A percentile compares a stretch with the other conserved stretches of the same genome.
Evolutionary conservation across 2,888 invertebrate genomes (phyloP).

Genomic region (Acanthoscelides obtectus): DNA sequence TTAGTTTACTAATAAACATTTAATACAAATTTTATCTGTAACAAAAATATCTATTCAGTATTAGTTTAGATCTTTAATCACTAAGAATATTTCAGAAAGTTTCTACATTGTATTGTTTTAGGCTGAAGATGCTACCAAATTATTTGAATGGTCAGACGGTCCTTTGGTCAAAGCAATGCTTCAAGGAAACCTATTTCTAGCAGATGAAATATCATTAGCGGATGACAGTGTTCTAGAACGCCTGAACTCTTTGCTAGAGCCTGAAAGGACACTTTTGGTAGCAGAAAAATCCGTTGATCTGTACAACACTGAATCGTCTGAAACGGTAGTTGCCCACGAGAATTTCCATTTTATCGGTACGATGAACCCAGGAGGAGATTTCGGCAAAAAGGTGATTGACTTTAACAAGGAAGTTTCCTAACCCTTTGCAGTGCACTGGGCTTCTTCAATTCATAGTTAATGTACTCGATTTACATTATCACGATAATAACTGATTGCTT

Average conservation of each 20-base stretch:
- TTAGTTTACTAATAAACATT: too few species aligned
- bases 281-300: conserved; percentile 81
- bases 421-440: too few species aligned
- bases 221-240: conserved; percentile 98
- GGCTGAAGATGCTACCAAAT: conserved; percentile 44
- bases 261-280: conserved; percentile 83
- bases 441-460: too few species aligned
- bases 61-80: conserved; percentile 8
- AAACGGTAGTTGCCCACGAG: conserved; percentile 60
- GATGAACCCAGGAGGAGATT: conserved; percentile 99
- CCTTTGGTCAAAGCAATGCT: conserved; percentile 90
- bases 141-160: conserved; percentile 98
- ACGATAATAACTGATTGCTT: too few species aligned
- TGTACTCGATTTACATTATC: too few species aligned
- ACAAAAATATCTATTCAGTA: too few species aligned
- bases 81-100: conserved; percentile 3
- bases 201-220: conserved; percentile 98
- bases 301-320: conserved; percentile 49
- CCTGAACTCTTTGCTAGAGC: conserved; percentile 92
- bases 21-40: too few species aligned
- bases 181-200: conserved; percentile 81
- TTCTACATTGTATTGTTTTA: conserved; percentile 15
- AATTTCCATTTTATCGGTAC: conserved; percentile 92
- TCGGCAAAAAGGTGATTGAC: conserved; percentile 99
- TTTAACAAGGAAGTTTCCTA: too few species aligned